These are phyloP conservation scores for Zophobas morio DNA, from an alignment of 1,140 invertebrate genomes.

Conservation along the genomic window DNA sequence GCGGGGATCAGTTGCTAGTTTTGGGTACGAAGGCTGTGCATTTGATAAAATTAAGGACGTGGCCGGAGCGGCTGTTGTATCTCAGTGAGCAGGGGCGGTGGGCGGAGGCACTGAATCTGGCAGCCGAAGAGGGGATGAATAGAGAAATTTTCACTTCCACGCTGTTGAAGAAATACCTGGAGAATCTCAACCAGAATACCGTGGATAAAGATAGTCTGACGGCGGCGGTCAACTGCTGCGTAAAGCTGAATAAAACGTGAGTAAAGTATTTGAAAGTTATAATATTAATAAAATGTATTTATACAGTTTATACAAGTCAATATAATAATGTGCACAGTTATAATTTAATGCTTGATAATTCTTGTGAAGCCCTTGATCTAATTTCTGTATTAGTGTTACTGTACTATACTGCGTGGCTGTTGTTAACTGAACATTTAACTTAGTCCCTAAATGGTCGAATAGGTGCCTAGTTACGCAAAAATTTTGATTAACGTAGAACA, in stretches of 20 bases:
- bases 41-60: slow-evolving; percentile 84
- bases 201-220: slow-evolving; percentile 65
- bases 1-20: slow-evolving; percentile 86
- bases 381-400: too few relatives aligned
- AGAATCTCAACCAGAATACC: slow-evolving; percentile 61
- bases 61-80: slow-evolving; percentile 85
- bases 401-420: too few relatives aligned
- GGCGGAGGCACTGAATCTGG: slow-evolving; percentile 73
- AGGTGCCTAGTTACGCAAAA: neutral
- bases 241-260: slow-evolving; percentile 68
- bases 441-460: too few relatives aligned
- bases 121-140: slow-evolving; percentile 65
- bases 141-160: slow-evolving; percentile 62
- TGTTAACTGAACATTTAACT: too few relatives aligned
- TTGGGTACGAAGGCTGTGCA: slow-evolving; percentile 88
- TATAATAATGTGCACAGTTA: too few relatives aligned
- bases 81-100: slow-evolving; percentile 78
- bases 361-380: too few relatives aligned
- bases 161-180: slow-evolving; percentile 62
- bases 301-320: too few relatives aligned
- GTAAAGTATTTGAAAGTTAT: slow-evolving; percentile 58
- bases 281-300: neutral
- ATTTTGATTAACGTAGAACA: slow-evolving; percentile 23
- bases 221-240: slow-evolving; percentile 65
- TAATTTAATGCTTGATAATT: too few relatives aligned